Evolutionary conservation across 2,888 invertebrate genomes (phyloP).

Genomic region (Nyleta sp.): DNA sequence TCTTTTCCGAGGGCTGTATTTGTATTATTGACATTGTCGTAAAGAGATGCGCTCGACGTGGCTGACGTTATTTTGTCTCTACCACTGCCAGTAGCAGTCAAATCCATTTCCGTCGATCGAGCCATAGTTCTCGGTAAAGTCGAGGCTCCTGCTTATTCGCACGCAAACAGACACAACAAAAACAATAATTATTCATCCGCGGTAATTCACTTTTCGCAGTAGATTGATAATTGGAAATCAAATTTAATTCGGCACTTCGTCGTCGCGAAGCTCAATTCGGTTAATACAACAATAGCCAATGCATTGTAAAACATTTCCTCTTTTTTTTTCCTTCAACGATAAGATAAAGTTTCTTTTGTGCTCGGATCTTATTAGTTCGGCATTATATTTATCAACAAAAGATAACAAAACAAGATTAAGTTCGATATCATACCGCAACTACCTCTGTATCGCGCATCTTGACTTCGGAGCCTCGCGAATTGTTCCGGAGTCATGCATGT

Average conservation of each 20-base stretch:
- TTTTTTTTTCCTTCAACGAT: too few relatives aligned
- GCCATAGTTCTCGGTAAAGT: constrained; percentile 90
- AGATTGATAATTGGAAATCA: not conserved
- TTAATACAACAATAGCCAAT: not conserved
- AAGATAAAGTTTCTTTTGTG: constrained; percentile 28
- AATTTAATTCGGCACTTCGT: not conserved
- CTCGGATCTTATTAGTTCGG: constrained; percentile 29
- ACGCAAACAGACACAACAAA: constrained; percentile 9
- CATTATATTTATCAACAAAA: constrained; percentile 49
- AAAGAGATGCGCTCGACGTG: constrained; percentile 94
- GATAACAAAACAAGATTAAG: constrained; percentile 47
- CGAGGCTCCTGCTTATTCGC: constrained; percentile 86
- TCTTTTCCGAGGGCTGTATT: constrained; percentile 68
- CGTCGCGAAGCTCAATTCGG: not conserved
- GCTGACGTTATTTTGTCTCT: constrained; percentile 91
- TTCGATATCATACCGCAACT: constrained; percentile 72
- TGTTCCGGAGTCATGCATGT: constrained; percentile 98
- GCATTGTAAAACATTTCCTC: constrained; percentile 2
- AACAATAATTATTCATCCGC: constrained; percentile 16
- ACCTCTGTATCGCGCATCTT: constrained; percentile 91
- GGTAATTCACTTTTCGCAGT: too few relatives aligned
- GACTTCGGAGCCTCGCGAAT: constrained; percentile 92
- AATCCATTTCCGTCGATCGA: constrained; percentile 88
- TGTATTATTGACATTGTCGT: constrained; percentile 89
- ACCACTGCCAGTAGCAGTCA: constrained; percentile 78